Conservation (phyloP, 2,113 vertebrate species). For the Colius striatus region DNA sequence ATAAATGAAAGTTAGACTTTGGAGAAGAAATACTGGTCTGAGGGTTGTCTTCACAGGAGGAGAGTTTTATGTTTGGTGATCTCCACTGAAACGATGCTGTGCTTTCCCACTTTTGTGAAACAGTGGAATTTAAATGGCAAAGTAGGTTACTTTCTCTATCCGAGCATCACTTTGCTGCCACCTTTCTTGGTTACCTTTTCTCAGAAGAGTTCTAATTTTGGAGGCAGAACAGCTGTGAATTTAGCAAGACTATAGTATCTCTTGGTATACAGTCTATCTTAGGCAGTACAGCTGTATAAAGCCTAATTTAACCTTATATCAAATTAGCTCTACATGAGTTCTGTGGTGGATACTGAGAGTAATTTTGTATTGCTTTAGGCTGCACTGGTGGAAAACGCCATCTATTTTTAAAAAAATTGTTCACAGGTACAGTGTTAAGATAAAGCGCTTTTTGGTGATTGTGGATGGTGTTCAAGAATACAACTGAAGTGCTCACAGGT, state of each 20-base stretch:
- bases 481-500: not conserved
- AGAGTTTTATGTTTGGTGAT: not conserved
- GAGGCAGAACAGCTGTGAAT: not conserved
- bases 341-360: not conserved
- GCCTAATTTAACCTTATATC: not conserved
- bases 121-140: not conserved
- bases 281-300: not conserved
- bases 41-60: not conserved
- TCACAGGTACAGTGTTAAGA: not conserved
- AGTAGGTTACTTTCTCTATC: not conserved
- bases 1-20: not conserved
- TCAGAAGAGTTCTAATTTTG: not conserved
- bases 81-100: not conserved
- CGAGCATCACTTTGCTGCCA: not conserved
- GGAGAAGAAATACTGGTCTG: not conserved
- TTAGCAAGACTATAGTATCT: not conserved
- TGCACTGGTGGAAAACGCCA: not conserved
- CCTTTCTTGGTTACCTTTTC: not conserved
- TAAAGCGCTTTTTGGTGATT: not conserved
- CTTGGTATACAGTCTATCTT: not conserved
- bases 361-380: not conserved
- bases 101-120: not conserved
- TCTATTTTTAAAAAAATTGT: not conserved
- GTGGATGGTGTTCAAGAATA: not conserved
- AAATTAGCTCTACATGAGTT: not conserved